Evolutionary conservation across 2,888 invertebrate species (phyloP).

Genomic region (Dromius quadrimaculatus): DNA sequence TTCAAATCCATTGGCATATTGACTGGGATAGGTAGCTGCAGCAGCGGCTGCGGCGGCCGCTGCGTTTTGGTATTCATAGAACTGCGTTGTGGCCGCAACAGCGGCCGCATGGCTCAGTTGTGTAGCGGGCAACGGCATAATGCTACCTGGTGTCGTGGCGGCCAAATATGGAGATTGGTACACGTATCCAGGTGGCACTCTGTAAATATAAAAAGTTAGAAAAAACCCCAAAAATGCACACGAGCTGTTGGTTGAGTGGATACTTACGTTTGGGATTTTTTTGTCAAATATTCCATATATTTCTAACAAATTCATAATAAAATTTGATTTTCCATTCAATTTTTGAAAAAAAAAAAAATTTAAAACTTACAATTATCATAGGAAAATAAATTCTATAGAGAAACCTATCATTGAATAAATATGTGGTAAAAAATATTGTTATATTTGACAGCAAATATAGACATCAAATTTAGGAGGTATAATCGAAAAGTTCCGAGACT

Average conservation of each 20-base stretch:
- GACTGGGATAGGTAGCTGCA: constrained; percentile 78
- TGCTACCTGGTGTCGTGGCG: constrained; percentile 74
- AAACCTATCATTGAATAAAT: no score
- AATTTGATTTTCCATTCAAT: no score
- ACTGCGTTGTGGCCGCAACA: constrained; percentile 81
- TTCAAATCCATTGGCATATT: constrained; percentile 81
- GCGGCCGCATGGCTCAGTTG: constrained; percentile 82
- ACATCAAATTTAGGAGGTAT: no score
- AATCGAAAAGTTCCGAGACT: no score
- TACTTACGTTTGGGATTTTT: no score
- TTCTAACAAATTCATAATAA: no score
- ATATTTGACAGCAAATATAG: no score
- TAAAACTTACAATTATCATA: no score
- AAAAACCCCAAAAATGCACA: neutral
- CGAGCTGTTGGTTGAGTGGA: neutral
- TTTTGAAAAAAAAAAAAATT: no score
- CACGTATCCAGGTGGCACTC: constrained; percentile 83
- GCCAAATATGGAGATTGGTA: constrained; percentile 80
- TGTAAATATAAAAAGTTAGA: constrained; percentile 62
- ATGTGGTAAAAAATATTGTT: no score
- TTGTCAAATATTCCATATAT: no score
- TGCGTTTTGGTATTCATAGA: constrained; percentile 85
- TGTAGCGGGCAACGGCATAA: constrained; percentile 75
- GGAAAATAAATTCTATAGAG: no score
- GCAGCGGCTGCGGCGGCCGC: constrained; percentile 78